phyloP scores from a whole-genome alignment of 2,888 invertebrate genomes.

The Lithophane semibrunnea region DNA sequence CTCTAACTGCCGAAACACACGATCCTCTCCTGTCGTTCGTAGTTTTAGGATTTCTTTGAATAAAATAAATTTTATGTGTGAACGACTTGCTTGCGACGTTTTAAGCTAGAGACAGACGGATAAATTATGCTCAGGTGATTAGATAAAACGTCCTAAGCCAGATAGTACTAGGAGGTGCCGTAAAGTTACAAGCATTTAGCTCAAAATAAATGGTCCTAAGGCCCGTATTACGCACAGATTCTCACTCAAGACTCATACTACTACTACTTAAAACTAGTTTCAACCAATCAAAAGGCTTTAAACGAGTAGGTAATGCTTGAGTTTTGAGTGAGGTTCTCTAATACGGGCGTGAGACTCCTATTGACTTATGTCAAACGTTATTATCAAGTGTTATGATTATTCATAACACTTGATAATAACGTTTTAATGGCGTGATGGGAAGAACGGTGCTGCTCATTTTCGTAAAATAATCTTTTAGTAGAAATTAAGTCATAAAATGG shows the following conservation, averaged over 20 bases:
- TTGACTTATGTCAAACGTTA: too few species aligned
- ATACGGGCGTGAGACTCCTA: not conserved
- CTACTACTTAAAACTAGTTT: too few species aligned
- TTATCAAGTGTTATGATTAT: too few species aligned
- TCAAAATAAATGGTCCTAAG: slow-evolving; percentile 6
- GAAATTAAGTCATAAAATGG: not conserved
- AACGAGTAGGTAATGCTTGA: too few species aligned
- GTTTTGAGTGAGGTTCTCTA: too few species aligned
- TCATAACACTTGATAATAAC: not conserved
- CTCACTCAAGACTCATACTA: too few species aligned
- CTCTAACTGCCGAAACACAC: not conserved
- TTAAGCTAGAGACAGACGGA: not conserved
- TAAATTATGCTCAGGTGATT: slow-evolving; percentile 10
- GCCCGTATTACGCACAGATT: too few species aligned
- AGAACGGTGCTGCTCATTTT: not conserved
- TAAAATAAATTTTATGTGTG: slow-evolving; percentile 31
- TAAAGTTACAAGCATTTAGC: not conserved
- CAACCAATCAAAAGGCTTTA: too few species aligned
- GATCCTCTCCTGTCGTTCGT: not conserved
- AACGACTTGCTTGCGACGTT: slow-evolving; percentile 22
- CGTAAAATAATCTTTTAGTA: not conserved
- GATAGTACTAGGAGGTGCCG: too few species aligned
- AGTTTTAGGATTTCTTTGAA: slow-evolving; percentile 19
- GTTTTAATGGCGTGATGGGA: too few species aligned
- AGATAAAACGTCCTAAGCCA: not conserved